phyloP scores from a whole-genome alignment of 2,797 vertebrate genomes.

The Nasua narica region DNA sequence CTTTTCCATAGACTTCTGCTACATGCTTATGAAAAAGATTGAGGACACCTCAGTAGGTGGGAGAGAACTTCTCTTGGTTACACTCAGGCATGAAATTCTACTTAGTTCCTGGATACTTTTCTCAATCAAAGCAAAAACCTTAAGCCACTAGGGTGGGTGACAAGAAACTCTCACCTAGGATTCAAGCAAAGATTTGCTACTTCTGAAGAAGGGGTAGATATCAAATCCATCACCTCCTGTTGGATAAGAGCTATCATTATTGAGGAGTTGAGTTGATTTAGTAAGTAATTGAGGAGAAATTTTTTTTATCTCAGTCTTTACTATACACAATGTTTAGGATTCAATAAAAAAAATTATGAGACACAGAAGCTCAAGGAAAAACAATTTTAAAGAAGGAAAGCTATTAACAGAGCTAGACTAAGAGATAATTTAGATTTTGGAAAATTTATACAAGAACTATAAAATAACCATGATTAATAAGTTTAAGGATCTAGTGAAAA shows the following conservation, averaged over 20 bases:
- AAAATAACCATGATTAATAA: background rate
- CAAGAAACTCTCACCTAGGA: background rate
- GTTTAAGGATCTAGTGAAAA: background rate
- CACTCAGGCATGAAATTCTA: background rate
- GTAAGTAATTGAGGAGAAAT: background rate
- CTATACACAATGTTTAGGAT: background rate
- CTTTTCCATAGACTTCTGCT: background rate
- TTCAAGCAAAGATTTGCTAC: background rate
- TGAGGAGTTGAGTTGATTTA: background rate
- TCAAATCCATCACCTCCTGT: background rate
- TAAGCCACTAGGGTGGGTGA: background rate
- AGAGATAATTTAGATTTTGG: background rate
- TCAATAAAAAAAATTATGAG: background rate
- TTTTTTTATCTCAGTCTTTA: background rate
- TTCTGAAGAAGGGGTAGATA: background rate
- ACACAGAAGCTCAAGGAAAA: background rate
- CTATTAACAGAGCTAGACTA: background rate
- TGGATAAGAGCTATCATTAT: background rate
- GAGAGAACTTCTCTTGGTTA: background rate
- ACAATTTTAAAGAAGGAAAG: background rate
- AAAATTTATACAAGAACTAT: background rate
- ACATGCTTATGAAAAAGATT: background rate
- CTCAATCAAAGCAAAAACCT: background rate
- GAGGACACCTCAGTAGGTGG: background rate
- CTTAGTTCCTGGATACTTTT: background rate